A percentile compares a stretch with the other conserved stretches of the same genome.
Evolutionary conservation across 2,113 vertebrate genomes (phyloP).

Genomic region (Plecturocebus donacophilus): DNA sequence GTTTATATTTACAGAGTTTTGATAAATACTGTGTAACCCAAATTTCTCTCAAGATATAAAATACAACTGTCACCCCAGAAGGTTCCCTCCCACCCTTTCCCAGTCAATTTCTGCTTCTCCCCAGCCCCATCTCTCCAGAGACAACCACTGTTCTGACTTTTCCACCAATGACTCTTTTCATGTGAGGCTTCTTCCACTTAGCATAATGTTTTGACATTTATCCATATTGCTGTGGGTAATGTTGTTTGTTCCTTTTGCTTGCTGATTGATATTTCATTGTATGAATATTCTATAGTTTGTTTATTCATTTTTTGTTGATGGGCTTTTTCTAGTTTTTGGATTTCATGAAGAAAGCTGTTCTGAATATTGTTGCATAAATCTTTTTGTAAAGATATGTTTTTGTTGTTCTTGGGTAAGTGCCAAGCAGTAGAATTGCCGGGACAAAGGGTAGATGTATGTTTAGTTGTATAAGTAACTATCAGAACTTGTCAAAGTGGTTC

Average conservation of each 20-base stretch:
- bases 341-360: background rate
- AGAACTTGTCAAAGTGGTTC: background rate
- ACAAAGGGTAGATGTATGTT: background rate
- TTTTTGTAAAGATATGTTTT: background rate
- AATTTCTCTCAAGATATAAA: background rate
- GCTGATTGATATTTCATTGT: background rate
- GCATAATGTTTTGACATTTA: background rate
- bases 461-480: background rate
- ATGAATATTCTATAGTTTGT: background rate
- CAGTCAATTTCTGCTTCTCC: background rate
- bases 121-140: background rate
- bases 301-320: background rate
- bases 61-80: background rate
- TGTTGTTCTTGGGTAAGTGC: conserved; percentile 1
- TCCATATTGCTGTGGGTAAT: background rate
- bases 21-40: background rate
- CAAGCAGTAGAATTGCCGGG: background rate
- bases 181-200: background rate
- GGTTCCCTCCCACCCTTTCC: too few relatives aligned
- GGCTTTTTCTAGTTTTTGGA: background rate
- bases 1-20: background rate
- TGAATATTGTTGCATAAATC: background rate
- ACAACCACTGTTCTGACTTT: background rate
- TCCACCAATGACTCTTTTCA: background rate
- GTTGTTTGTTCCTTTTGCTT: background rate